Conservation (phyloP, 2,888 invertebrate genomes). For the Rhimphoctona megacephalus region DNA sequence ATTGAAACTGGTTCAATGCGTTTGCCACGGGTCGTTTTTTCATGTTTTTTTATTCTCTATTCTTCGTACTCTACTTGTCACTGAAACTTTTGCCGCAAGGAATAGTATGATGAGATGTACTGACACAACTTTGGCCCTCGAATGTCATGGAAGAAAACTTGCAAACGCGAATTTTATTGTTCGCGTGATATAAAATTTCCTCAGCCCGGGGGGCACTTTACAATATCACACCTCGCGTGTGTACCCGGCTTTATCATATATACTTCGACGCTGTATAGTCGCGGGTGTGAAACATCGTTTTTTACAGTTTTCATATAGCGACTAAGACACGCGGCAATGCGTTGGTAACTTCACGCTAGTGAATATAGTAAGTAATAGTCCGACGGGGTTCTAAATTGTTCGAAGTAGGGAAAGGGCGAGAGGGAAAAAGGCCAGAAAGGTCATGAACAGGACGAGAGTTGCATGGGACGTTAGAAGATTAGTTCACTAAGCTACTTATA, state of each 20-base stretch:
- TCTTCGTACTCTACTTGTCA: conserved; percentile 26
- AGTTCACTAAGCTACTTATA: background rate
- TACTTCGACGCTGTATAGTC: conserved; percentile 20
- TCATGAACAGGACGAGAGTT: background rate
- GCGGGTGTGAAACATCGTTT: conserved; percentile 36
- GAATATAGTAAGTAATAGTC: conserved; percentile 22
- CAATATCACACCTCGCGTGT: conserved; percentile 11
- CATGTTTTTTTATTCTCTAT: conserved; percentile 25
- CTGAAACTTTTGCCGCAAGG: conserved; percentile 45
- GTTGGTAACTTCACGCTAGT: background rate
- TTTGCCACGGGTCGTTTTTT: conserved; percentile 12
- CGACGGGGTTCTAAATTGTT: background rate
- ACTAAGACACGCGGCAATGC: background rate
- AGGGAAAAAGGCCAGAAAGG: background rate
- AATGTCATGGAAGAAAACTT: conserved; percentile 21
- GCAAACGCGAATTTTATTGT: conserved; percentile 59
- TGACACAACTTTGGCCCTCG: conserved; percentile 32
- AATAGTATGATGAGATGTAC: conserved; percentile 29
- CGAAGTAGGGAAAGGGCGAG: background rate
- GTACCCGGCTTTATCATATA: background rate
- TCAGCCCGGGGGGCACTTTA: conserved; percentile 15
- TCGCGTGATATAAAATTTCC: conserved; percentile 51
- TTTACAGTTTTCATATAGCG: background rate
- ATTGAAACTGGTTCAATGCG: conserved; percentile 35
- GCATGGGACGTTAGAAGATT: background rate